Conservation (phyloP, 2,888 invertebrate genomes). For the Tenthredo distinguenda region DNA sequence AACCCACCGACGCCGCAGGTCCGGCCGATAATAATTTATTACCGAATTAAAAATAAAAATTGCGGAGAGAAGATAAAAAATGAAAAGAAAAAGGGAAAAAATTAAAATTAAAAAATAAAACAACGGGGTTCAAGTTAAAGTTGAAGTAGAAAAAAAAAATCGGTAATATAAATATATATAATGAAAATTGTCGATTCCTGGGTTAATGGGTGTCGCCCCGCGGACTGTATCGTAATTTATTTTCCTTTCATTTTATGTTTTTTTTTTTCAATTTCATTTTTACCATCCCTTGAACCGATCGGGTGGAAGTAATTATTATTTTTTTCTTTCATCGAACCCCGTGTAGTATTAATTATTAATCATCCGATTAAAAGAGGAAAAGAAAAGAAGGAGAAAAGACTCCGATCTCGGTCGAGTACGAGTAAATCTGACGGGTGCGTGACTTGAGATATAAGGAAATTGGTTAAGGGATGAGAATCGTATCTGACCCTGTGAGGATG, state of each 20-base stretch:
- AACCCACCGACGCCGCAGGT: not conserved
- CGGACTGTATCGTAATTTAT: not conserved
- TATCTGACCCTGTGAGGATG: no score
- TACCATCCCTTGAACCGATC: not conserved
- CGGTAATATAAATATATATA: not conserved
- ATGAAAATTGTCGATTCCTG: not conserved
- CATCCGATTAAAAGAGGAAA: not conserved
- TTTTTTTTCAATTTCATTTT: no score
- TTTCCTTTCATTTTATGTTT: not conserved
- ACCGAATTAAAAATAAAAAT: not conserved
- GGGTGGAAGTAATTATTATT: not conserved
- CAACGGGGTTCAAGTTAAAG: not conserved
- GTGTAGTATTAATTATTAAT: not conserved
- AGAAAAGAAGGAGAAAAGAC: not conserved
- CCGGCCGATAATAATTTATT: conserved; percentile 36
- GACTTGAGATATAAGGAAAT: not conserved
- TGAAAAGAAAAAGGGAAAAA: not conserved
- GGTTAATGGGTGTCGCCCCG: not conserved
- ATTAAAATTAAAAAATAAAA: not conserved
- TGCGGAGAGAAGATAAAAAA: not conserved
- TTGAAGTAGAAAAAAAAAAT: not conserved
- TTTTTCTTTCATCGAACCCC: not conserved
- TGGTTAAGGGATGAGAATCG: not conserved
- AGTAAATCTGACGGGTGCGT: not conserved
- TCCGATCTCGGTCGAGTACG: not conserved